Conservation (phyloP, 2,888 invertebrate genomes). For the Deilephila porcellus region DNA sequence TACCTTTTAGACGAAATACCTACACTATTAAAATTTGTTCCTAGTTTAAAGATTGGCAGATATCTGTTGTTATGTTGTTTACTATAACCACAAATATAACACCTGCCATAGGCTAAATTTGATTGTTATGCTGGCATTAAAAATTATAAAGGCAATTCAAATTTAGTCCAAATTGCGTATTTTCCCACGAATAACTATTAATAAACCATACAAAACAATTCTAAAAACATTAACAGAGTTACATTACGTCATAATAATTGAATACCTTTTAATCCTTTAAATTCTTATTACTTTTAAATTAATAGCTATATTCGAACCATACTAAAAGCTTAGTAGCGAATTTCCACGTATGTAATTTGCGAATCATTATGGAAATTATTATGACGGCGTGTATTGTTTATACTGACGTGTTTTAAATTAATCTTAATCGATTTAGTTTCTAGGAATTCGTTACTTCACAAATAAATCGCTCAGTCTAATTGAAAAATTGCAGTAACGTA, state of each 20-base stretch:
- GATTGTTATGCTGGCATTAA: no score
- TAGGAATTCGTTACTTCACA: background rate
- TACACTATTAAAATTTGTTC: no score
- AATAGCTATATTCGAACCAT: background rate
- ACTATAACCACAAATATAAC: no score
- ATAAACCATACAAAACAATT: background rate
- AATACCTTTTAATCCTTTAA: background rate
- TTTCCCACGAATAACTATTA: background rate
- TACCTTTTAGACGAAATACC: background rate
- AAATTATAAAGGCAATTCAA: no score
- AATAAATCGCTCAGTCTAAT: background rate
- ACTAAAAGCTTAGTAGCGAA: background rate
- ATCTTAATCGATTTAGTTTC: constrained; percentile 12
- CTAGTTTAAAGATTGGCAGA: no score
- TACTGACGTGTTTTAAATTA: background rate
- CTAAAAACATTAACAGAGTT: no score
- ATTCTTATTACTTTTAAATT: background rate
- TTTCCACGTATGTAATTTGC: constrained; percentile 10
- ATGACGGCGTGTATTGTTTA: background rate
- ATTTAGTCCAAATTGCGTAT: no score
- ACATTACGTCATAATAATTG: background rate
- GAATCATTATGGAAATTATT: constrained; percentile 2
- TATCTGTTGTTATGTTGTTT: no score
- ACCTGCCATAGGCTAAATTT: no score
- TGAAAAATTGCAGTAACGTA: background rate